A percentile compares a stretch with the other conserved stretches of the same genome.
Evolutionary conservation across 1,140 invertebrate species (phyloP).

Genomic region (Cydia amplana): DNA sequence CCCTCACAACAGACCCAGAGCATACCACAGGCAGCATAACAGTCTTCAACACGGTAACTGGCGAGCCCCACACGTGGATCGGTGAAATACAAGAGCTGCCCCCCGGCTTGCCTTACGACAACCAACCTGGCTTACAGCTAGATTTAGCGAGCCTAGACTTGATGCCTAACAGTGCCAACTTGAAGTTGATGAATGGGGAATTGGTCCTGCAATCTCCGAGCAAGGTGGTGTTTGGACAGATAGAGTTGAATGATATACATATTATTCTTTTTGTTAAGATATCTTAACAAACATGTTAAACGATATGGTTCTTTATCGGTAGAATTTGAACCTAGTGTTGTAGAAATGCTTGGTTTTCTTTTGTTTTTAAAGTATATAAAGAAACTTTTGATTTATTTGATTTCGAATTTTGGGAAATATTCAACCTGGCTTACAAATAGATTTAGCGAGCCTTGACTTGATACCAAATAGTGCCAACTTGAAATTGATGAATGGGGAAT

Average conservation of each 20-base stretch:
- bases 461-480: slow-evolving; percentile 62
- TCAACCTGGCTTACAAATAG: slow-evolving; percentile 42
- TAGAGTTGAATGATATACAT: slow-evolving; percentile 54
- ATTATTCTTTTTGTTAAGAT: slow-evolving; percentile 53
- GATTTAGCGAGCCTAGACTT: slow-evolving; percentile 55
- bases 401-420: too few species aligned
- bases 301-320: too few species aligned
- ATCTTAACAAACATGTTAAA: neutral
- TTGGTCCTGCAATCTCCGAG: slow-evolving; percentile 47
- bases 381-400: too few species aligned
- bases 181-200: slow-evolving; percentile 52
- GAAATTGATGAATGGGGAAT: slow-evolving; percentile 49
- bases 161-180: slow-evolving; percentile 59
- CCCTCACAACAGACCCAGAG: slow-evolving; percentile 39
- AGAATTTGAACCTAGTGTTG: too few species aligned
- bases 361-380: too few species aligned
- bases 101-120: slow-evolving; percentile 42
- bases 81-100: slow-evolving; percentile 51
- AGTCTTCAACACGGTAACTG: slow-evolving; percentile 59
- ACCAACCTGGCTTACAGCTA: slow-evolving; percentile 43
- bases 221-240: slow-evolving; percentile 56
- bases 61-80: slow-evolving; percentile 57
- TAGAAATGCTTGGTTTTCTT: too few species aligned
- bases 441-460: slow-evolving; percentile 52
- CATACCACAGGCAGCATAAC: slow-evolving; percentile 51